phyloP scores from a whole-genome alignment of 2,888 invertebrate genomes.

The Melanargia galathea region DNA sequence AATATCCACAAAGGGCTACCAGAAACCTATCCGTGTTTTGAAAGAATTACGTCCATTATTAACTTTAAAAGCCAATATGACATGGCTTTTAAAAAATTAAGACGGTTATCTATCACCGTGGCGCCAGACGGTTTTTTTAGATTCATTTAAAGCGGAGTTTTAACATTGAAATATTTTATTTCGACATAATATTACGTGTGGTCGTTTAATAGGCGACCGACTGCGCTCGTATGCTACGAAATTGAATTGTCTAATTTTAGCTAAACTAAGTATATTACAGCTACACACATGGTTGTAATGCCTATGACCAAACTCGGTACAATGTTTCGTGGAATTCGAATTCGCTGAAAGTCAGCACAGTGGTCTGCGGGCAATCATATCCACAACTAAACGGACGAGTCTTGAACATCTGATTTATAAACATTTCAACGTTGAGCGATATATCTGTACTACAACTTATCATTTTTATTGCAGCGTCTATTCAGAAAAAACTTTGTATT shows the following conservation, averaged over 20 bases:
- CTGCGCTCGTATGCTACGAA: conserved; percentile 2
- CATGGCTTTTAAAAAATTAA: conserved; percentile 49
- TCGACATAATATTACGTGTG: conserved; percentile 5
- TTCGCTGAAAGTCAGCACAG: conserved; percentile 25
- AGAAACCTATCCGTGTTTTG: conserved; percentile 52
- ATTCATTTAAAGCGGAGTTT: conserved; percentile 32
- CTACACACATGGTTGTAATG: conserved; percentile 13
- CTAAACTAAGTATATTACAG: neutral
- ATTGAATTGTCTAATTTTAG: conserved; percentile 18
- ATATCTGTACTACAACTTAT: conserved; percentile 22
- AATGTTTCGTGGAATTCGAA: conserved; percentile 27
- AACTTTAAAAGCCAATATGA: conserved; percentile 51
- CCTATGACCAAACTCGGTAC: conserved; percentile 11
- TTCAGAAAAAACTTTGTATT: conserved; percentile 1
- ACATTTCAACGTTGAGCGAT: conserved; percentile 24
- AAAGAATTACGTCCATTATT: conserved; percentile 58
- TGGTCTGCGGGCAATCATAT: conserved; percentile 12
- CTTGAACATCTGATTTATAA: conserved; percentile 26
- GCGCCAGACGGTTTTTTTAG: conserved; percentile 65
- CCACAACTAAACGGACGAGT: neutral
- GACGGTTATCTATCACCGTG: conserved; percentile 60
- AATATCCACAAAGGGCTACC: conserved; percentile 56
- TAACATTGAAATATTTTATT: conserved; percentile 38
- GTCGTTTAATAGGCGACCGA: neutral
- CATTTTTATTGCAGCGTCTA: conserved; percentile 12